These are phyloP conservation scores for Hephaestus fuliginosus DNA, from an alignment of 2,797 vertebrate species.

Conservation along the genomic window DNA sequence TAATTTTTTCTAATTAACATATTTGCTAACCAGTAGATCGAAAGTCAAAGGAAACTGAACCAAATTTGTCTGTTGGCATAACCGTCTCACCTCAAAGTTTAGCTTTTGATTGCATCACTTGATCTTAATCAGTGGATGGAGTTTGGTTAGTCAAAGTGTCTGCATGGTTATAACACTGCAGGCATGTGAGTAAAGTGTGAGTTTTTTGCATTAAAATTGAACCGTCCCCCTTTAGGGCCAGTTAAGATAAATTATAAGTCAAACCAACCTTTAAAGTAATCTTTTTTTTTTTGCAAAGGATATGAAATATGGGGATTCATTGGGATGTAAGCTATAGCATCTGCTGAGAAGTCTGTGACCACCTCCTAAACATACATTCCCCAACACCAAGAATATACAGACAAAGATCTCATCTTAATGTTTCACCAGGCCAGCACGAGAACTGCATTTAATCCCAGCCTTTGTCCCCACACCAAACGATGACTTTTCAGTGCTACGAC, in stretches of 20 bases:
- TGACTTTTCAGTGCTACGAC: conserved; percentile 25
- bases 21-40: neutral
- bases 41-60: neutral
- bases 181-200: neutral
- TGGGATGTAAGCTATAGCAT: conserved; percentile 57
- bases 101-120: conserved; percentile 5
- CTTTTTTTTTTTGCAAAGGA: conserved; percentile 1
- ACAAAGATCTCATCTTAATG: conserved; percentile 20
- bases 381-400: conserved; percentile 6
- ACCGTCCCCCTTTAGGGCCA: conserved; percentile 5
- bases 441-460: conserved; percentile 39
- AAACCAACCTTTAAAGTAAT: conserved; percentile 27
- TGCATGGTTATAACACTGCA: neutral
- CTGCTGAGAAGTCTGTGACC: conserved; percentile 38
- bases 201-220: conserved; percentile 1
- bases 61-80: neutral
- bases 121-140: neutral
- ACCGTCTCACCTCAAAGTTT: neutral
- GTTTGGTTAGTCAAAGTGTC: conserved; percentile 3
- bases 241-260: neutral
- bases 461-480: conserved; percentile 32
- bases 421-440: conserved; percentile 31
- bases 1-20: neutral
- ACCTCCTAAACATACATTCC: neutral
- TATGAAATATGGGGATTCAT: conserved; percentile 53